Base-by-base conservation (phyloP, 1,140 invertebrate species). In the Rhagoletis zephyria region DNA sequence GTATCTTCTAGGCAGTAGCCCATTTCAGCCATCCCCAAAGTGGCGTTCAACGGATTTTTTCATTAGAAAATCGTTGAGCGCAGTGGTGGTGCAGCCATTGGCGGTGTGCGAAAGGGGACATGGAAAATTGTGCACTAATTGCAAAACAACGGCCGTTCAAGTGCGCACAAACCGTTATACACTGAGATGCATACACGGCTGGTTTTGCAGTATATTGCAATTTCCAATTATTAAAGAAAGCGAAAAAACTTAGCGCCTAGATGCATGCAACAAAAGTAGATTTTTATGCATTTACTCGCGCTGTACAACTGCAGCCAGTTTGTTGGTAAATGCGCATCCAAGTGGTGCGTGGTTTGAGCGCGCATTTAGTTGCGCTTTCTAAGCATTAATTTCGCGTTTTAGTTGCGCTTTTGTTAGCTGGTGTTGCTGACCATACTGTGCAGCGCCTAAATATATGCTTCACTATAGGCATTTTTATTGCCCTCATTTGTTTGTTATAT, bases 341-440 rank as follows among this genome's bases (percentile, higher is more conserved):
- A 81, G 74, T 56, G 48, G 74, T n/a, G 48, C 19, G 74, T 48
- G 74, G 48, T 19, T 48, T 81, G 74, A 81, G 74, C 19, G 48
- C 48, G 74, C 74, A 30, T 30, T 81, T 81, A 51, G 74, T 81
- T 81, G 74, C 74, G 74, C 74, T 81, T 81, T 81, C 74, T 81
- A 81, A 81, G 74, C 74, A 81, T 51, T 81, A 81, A 81, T 81
- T 81, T 81, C 40, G 48, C 74, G 74, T 81, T 81, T 56, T 81
- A 81, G 74, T 81, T 81, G 48, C n/a, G 48, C 48, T 56, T 81
- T 81, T 81, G 74, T 81, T 81, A 10, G 74, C 16, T 56, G 74
- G 14, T 81, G 45, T 81, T 77, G 14, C 19, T 77, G 42, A 16
- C 2, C 16, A 14, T 40, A 70, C 30, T 74, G 70, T 48, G 4